Percentiles rank a stretch among this genome's conserved stretches.
Conservation (phyloP, 2,113 vertebrate species). For the Pseudonaja textilis region DNA sequence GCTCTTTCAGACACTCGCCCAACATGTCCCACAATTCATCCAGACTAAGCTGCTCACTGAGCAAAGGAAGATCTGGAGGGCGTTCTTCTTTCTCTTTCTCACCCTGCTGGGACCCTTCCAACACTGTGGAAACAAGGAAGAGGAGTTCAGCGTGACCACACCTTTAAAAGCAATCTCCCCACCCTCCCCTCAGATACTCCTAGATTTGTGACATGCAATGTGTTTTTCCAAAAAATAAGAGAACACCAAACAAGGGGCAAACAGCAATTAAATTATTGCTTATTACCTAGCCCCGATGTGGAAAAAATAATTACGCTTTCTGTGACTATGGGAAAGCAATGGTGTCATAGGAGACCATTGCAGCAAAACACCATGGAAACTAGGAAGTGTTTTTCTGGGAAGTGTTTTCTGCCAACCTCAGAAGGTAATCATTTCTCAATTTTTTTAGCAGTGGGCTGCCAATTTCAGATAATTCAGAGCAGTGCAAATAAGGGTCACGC, state of each 20-base stretch:
- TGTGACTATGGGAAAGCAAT: neutral
- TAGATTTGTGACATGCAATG: neutral
- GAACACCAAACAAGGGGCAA: neutral
- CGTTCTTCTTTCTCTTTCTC: conserved; percentile 84
- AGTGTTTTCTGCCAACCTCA: neutral
- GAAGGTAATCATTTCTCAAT: neutral
- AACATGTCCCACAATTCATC: conserved; percentile 96
- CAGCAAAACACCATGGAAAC: neutral
- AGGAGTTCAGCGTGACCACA: neutral
- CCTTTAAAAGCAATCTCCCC: neutral
- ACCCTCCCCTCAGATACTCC: neutral
- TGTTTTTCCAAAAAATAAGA: neutral
- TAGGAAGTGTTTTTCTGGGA: neutral
- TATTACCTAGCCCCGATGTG: neutral
- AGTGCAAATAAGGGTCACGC: neutral
- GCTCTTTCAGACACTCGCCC: conserved; percentile 90
- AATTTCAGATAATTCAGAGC: neutral
- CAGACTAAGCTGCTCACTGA: conserved; percentile 89
- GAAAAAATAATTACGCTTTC: neutral
- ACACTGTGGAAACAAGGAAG: conserved; percentile 40
- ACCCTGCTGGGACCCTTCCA: conserved; percentile 67
- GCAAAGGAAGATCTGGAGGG: conserved; percentile 87
- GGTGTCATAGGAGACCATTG: neutral
- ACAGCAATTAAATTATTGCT: neutral
- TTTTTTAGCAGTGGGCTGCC: neutral